These are phyloP conservation scores for Drosophila erecta DNA, from an alignment of 1,140 invertebrate genomes.

Conservation along the genomic window DNA sequence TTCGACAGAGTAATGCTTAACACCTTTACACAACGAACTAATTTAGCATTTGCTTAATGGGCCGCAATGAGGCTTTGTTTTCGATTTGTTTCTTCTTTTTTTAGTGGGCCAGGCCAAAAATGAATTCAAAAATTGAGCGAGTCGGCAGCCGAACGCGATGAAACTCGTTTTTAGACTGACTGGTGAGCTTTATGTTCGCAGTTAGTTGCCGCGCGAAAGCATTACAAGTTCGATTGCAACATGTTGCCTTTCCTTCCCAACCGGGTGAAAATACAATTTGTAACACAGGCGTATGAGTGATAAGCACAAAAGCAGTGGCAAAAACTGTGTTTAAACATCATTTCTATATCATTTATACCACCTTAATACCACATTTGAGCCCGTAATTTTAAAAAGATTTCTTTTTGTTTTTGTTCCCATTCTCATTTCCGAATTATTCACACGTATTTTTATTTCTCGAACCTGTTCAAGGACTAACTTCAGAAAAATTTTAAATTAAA, in stretches of 20 bases:
- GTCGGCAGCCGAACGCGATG: constrained; percentile 56
- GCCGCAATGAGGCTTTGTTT: constrained; percentile 34
- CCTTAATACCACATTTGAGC: too few species aligned
- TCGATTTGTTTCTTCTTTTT: constrained; percentile 10
- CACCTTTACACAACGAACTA: constrained; percentile 27
- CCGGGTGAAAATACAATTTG: too few species aligned
- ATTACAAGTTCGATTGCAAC: constrained; percentile 29
- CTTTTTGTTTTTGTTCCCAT: too few species aligned
- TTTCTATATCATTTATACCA: too few species aligned
- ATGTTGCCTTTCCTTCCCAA: constrained; percentile 1
- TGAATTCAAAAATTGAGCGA: constrained; percentile 34
- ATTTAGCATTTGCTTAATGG: constrained; percentile 47
- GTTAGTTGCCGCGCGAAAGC: not conserved
- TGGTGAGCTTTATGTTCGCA: constrained; percentile 30
- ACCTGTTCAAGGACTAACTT: too few species aligned
- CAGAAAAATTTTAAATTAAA: too few species aligned
- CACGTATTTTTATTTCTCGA: too few species aligned
- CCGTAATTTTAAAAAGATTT: too few species aligned
- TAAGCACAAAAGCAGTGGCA: too few species aligned
- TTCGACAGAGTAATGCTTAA: constrained; percentile 32
- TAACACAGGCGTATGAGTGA: too few species aligned
- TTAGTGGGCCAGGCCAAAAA: constrained; percentile 28
- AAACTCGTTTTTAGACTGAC: constrained; percentile 70
- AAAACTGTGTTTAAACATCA: too few species aligned
- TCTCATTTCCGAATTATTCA: too few species aligned